Percentiles rank a stretch among this genome's conserved stretches.
phyloP scores from a whole-genome alignment of 37 sponge, comb jelly and placozoan species.

The Bolinopsis microptera region DNA sequence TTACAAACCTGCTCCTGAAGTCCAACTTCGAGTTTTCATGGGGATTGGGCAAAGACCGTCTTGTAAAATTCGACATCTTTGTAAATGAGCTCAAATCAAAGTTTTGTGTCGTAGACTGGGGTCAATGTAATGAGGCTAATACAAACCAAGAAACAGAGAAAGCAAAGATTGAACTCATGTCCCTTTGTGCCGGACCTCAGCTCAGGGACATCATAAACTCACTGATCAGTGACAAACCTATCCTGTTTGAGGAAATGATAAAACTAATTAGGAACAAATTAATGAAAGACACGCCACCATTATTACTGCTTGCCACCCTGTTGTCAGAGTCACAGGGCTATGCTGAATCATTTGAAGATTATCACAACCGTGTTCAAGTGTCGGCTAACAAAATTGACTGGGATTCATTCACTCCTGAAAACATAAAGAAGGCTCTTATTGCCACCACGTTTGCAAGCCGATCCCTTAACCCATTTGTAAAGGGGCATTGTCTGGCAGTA shows the following conservation, averaged over 20 bases:
- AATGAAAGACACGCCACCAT: not conserved
- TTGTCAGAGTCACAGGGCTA: not conserved
- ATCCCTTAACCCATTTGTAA: conserved; percentile 3
- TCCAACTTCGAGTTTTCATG: not conserved
- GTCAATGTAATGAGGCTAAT: too few relatives aligned
- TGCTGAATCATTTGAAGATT: not conserved
- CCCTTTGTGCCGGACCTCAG: conserved; percentile 10
- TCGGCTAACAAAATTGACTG: not conserved
- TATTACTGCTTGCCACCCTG: not conserved
- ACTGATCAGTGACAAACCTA: not conserved
- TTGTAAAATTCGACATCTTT: not conserved
- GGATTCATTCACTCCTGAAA: not conserved
- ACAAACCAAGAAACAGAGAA: not conserved
- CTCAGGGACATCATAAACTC: conserved; percentile 19
- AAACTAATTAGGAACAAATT: not conserved
- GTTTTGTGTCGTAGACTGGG: conserved; percentile 37
- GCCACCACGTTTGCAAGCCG: not conserved
- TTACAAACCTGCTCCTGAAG: not conserved
- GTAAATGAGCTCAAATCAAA: not conserved
- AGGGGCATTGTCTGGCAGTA: conserved; percentile 38
- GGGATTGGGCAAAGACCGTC: not conserved
- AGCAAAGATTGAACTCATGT: not conserved
- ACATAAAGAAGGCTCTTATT: conserved; percentile 44
- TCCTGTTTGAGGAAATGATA: not conserved
- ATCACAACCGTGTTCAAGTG: not conserved